Percentiles rank a stretch among this genome's conserved stretches.
Conservation (phyloP, 1,140 invertebrate species). For the Pomacea maculata region DNA sequence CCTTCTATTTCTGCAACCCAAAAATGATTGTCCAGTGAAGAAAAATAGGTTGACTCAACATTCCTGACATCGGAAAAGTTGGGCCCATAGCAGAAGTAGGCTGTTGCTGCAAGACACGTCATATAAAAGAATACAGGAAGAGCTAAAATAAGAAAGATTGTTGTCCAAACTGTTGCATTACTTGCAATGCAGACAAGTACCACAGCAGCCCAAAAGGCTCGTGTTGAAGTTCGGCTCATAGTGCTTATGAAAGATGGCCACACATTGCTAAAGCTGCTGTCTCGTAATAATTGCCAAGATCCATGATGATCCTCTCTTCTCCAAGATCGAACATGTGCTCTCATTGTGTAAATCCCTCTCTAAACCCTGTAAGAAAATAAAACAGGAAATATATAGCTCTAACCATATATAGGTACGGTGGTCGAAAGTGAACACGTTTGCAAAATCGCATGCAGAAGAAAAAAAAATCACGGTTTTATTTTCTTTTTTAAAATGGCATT, state of each 20-base stretch:
- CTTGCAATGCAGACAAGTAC: not conserved
- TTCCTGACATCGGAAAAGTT: slow-evolving; percentile 34
- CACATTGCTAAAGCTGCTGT: slow-evolving; percentile 38
- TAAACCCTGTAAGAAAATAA: too few relatives aligned
- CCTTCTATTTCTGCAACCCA: slow-evolving; percentile 34
- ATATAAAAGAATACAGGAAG: slow-evolving; percentile 15
- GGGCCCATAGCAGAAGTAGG: slow-evolving; percentile 34
- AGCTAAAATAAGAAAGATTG: not conserved
- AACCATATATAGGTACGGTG: too few relatives aligned
- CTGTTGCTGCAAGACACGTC: slow-evolving; percentile 11
- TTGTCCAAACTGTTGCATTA: not conserved
- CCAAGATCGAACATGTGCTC: slow-evolving; percentile 30
- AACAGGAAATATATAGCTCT: too few relatives aligned
- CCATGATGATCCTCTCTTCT: slow-evolving; percentile 12
- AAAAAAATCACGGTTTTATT: too few relatives aligned
- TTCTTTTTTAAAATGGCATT: too few relatives aligned
- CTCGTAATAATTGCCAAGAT: slow-evolving; percentile 27
- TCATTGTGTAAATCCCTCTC: not conserved
- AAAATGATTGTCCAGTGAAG: slow-evolving; percentile 27
- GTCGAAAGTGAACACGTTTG: too few relatives aligned
- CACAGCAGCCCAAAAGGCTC: not conserved
- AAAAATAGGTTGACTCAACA: slow-evolving; percentile 28
- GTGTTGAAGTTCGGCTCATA: not conserved
- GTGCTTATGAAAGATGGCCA: slow-evolving; percentile 28
- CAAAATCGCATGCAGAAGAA: too few relatives aligned